These are phyloP conservation scores for Dermatophagoides farinae DNA, from an alignment of 1,140 invertebrate species.

Conservation along the genomic window DNA sequence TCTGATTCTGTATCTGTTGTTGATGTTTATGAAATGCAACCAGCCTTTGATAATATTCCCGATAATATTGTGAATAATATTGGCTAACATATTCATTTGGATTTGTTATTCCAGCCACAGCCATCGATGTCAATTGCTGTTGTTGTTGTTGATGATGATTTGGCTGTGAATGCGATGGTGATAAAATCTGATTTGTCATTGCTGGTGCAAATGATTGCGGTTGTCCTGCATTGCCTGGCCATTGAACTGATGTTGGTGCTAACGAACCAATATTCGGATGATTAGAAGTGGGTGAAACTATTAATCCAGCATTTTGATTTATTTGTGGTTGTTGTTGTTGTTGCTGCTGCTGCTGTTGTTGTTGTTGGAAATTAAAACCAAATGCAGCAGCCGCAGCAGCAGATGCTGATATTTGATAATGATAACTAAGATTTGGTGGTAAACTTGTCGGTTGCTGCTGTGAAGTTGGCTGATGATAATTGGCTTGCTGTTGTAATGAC, in stretches of 20 bases:
- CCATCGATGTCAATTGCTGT: background rate
- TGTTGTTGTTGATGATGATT: background rate
- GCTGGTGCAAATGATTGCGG: background rate
- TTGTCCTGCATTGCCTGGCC: background rate
- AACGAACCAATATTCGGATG: too few relatives aligned
- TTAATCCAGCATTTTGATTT: background rate
- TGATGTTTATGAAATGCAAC: background rate
- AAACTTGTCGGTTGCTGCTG: background rate
- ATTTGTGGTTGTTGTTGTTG: background rate
- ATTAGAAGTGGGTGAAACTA: background rate
- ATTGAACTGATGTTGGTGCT: background rate
- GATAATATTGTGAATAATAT: conserved; percentile 9
- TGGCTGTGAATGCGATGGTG: background rate
- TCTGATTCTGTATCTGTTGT: background rate
- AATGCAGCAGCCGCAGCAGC: conserved; percentile 2
- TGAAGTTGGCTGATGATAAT: background rate
- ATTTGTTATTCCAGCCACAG: background rate
- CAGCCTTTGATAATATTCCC: background rate
- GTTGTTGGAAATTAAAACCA: background rate
- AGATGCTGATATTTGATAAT: background rate
- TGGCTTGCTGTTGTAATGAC: background rate
- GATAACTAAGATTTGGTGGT: background rate
- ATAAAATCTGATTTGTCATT: background rate
- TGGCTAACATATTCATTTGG: conserved; percentile 1
- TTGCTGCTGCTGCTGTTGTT: background rate